Evolutionary conservation across 2,113 vertebrate genomes (phyloP).

Genomic region (Mus spicilegus): DNA sequence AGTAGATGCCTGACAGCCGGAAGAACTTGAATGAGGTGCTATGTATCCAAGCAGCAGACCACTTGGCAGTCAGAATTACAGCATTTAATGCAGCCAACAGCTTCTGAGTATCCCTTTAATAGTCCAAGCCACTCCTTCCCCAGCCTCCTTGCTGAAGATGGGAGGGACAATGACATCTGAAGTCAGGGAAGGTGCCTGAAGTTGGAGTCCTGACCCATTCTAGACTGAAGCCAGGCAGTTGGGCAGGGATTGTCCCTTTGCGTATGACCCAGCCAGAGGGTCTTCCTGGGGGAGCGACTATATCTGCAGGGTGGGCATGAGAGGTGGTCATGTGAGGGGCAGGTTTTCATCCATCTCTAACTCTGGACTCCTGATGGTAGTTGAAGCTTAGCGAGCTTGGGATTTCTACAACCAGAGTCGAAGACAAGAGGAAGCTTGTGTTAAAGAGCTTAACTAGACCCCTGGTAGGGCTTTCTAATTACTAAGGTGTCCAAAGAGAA

Average conservation of each 20-base stretch:
- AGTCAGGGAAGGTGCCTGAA: not conserved
- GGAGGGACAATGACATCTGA: slow-evolving; percentile 9
- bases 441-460: slow-evolving; percentile 21
- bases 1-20: not conserved
- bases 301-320: not conserved
- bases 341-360: not conserved
- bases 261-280: not conserved
- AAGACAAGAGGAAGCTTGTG: slow-evolving; percentile 7
- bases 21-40: slow-evolving; percentile 29
- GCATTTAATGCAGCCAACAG: slow-evolving; percentile 69
- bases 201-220: not conserved
- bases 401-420: not conserved
- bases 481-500: not conserved
- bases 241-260: not conserved
- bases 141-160: not conserved
- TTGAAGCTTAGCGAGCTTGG: not conserved
- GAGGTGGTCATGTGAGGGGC: not conserved
- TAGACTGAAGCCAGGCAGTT: not conserved
- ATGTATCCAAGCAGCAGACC: slow-evolving; percentile 53
- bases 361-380: not conserved
- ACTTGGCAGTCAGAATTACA: not conserved
- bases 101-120: slow-evolving; percentile 57
- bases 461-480: slow-evolving; percentile 11
- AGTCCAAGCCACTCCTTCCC: not conserved
- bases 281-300: not conserved